These are phyloP conservation scores for Gobio gobio DNA, from an alignment of 2,113 vertebrate species.

Conservation along the genomic window DNA sequence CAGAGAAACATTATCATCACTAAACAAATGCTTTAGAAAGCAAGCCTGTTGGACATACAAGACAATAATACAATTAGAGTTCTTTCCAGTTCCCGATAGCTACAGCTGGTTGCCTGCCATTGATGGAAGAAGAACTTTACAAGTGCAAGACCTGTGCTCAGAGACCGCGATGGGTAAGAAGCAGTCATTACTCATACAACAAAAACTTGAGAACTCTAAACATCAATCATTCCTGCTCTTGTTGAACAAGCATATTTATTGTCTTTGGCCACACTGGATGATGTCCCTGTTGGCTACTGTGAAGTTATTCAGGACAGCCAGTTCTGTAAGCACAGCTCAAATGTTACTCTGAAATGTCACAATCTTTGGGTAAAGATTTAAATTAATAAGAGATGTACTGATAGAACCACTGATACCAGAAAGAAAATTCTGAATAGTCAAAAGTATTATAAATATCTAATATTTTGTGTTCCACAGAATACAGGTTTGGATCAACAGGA, in stretches of 20 bases:
- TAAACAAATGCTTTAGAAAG: not conserved
- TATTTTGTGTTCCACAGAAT: not conserved
- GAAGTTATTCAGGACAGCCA: not conserved
- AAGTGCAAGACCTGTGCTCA: not conserved
- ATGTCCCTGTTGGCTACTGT: not conserved
- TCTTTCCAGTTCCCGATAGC: not conserved
- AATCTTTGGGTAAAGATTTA: not conserved
- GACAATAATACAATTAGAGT: not conserved
- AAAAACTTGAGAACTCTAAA: not conserved
- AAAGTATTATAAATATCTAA: not conserved
- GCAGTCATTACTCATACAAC: not conserved
- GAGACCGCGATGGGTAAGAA: not conserved
- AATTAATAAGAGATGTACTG: not conserved
- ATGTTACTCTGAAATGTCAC: not conserved
- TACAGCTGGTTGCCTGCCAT: not conserved
- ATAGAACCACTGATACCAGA: too few species aligned
- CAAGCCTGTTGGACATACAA: not conserved
- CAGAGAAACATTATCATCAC: not conserved
- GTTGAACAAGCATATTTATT: not conserved
- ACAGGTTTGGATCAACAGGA: not conserved
- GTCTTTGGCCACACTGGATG: not conserved
- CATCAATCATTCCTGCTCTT: not conserved
- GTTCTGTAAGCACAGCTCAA: constrained; percentile 1
- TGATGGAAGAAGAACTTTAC: not conserved
- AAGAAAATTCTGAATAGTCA: not conserved